phyloP scores from a whole-genome alignment of 2,113 vertebrate species.

The Delphinus delphis region DNA sequence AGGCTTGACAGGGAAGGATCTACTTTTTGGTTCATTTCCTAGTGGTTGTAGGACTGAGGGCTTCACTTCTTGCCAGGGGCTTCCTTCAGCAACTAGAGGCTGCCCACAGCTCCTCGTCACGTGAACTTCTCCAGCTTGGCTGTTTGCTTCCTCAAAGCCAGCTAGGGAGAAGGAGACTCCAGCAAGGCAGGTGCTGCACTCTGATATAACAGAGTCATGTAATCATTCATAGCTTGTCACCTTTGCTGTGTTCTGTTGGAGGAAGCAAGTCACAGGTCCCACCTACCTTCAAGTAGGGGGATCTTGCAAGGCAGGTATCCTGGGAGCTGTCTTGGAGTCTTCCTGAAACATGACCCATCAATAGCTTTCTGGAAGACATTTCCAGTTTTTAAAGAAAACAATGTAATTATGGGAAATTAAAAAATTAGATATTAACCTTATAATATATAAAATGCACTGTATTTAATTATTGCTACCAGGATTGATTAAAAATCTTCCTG shows the following conservation, averaged over 20 bases:
- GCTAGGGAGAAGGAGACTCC: background rate
- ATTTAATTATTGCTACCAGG: background rate
- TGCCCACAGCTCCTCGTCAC: background rate
- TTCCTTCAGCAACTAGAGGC: background rate
- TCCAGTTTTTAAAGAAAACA: background rate
- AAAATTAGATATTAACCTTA: background rate
- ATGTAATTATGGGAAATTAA: background rate
- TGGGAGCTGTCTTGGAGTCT: background rate
- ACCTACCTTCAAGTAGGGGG: background rate
- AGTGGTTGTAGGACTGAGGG: background rate
- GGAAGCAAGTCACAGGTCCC: background rate
- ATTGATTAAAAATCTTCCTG: background rate
- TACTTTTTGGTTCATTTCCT: background rate
- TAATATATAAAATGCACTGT: background rate
- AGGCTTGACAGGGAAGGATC: background rate
- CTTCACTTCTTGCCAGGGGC: background rate
- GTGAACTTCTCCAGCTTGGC: background rate
- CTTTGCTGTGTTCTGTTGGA: background rate
- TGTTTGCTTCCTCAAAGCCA: background rate
- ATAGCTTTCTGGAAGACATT: background rate
- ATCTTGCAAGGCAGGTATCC: background rate
- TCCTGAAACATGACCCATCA: background rate
- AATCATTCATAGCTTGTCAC: background rate
- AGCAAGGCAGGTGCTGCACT: background rate
- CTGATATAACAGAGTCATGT: no score